phyloP scores from a whole-genome alignment of 2,797 vertebrate genomes.

The Choloepus didactylus region DNA sequence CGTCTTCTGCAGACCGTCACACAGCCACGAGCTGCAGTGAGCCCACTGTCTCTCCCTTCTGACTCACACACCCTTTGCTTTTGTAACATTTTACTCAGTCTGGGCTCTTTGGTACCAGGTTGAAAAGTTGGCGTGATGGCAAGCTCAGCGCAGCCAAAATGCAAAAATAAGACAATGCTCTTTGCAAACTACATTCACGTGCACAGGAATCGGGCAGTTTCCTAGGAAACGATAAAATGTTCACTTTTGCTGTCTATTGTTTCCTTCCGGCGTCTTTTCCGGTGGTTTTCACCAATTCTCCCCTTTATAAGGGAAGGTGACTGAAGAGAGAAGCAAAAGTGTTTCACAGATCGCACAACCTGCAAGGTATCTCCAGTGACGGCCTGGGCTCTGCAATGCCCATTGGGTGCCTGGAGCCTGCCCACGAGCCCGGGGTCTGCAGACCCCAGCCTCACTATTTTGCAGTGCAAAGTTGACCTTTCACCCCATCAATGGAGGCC shows the following conservation, averaged over 20 bases:
- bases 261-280: neutral
- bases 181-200: too few relatives aligned
- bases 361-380: neutral
- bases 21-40: neutral
- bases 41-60: neutral
- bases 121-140: neutral
- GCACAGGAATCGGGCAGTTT: neutral
- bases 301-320: neutral
- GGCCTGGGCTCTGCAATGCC: neutral
- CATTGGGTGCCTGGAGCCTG: too few relatives aligned
- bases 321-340: neutral
- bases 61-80: neutral
- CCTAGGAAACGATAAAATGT: neutral
- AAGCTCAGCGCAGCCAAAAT: neutral
- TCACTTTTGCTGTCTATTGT: neutral
- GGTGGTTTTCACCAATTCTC: neutral
- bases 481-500: constrained; percentile 9
- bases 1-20: too few relatives aligned
- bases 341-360: neutral
- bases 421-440: too few relatives aligned
- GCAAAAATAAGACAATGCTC: neutral
- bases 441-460: neutral
- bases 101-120: neutral
- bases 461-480: constrained; percentile 57
- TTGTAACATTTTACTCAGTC: neutral